Evolutionary conservation across 2,113 vertebrate species (phyloP).

Genomic region (Erythrocebus patas): DNA sequence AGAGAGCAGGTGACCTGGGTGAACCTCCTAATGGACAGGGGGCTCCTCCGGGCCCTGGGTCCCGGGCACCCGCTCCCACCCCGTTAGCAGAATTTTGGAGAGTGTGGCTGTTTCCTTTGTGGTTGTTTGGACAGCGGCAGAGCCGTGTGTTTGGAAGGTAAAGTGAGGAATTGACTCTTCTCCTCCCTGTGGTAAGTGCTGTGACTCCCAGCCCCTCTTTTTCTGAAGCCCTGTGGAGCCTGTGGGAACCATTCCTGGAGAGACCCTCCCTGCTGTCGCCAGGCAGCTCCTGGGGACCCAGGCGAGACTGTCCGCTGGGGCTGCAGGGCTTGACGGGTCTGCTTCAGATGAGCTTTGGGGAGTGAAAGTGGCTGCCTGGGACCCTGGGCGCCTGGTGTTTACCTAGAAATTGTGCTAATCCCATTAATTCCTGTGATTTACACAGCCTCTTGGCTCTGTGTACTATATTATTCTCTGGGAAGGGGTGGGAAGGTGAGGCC

Average conservation of each 20-base stretch:
- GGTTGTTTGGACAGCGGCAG: neutral
- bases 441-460: slow-evolving; percentile 20
- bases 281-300: neutral
- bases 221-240: neutral
- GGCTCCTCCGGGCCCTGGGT: neutral
- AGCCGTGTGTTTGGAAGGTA: neutral
- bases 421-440: slow-evolving; percentile 59
- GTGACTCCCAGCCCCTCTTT: neutral
- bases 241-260: neutral
- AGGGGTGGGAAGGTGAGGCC: neutral
- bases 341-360: neutral
- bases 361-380: slow-evolving; percentile 63
- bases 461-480: slow-evolving; percentile 3
- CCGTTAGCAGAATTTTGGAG: neutral
- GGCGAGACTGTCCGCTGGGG: neutral
- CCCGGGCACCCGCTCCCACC: neutral
- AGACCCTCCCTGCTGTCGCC: neutral
- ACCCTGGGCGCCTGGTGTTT: slow-evolving; percentile 61
- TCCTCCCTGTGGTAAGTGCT: neutral
- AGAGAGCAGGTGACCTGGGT: neutral
- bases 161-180: neutral
- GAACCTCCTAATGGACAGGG: neutral
- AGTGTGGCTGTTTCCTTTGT: no score
- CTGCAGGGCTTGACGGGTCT: neutral
- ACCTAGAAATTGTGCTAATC: slow-evolving; percentile 60